phyloP scores from a whole-genome alignment of 1,140 invertebrate species.

The Stegodyphus dumicola region DNA sequence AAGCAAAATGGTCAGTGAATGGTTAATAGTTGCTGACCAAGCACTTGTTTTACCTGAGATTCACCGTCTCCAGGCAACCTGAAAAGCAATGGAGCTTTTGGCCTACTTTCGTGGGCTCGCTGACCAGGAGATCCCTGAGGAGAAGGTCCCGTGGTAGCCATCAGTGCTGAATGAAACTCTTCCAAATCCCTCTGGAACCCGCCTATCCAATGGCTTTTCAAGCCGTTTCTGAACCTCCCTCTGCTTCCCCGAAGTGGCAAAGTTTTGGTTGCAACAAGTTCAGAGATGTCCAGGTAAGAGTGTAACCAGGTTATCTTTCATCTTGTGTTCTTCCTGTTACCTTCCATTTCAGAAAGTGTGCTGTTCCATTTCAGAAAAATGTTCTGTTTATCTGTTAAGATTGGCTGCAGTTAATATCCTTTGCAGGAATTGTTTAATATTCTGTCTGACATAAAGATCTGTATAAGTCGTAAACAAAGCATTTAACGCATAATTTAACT shows the following conservation, averaged over 20 bases:
- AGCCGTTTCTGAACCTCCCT: constrained; percentile 47
- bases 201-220: constrained; percentile 59
- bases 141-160: constrained; percentile 40
- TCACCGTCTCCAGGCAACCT: constrained; percentile 30
- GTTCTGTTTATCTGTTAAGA: too few species aligned
- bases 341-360: too few species aligned
- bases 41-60: constrained; percentile 29
- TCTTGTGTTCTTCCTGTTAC: too few species aligned
- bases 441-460: too few species aligned
- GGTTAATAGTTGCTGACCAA: constrained; percentile 6
- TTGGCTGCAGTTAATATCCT: too few species aligned
- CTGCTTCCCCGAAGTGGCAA: constrained; percentile 52
- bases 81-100: constrained; percentile 48
- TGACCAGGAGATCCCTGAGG: constrained; percentile 3
- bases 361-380: too few species aligned
- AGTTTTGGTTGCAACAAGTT: constrained; percentile 53
- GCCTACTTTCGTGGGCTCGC: constrained; percentile 25
- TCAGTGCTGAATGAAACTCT: constrained; percentile 47
- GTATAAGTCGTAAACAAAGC: too few species aligned
- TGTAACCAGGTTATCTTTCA: background rate
- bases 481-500: too few species aligned
- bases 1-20: constrained; percentile 2
- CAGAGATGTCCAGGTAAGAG: constrained; percentile 47
- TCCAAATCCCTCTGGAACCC: constrained; percentile 52
- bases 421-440: too few species aligned